Base-by-base conservation (phyloP, 2,113 vertebrate species). In the Aptenodytes forsteri region DNA sequence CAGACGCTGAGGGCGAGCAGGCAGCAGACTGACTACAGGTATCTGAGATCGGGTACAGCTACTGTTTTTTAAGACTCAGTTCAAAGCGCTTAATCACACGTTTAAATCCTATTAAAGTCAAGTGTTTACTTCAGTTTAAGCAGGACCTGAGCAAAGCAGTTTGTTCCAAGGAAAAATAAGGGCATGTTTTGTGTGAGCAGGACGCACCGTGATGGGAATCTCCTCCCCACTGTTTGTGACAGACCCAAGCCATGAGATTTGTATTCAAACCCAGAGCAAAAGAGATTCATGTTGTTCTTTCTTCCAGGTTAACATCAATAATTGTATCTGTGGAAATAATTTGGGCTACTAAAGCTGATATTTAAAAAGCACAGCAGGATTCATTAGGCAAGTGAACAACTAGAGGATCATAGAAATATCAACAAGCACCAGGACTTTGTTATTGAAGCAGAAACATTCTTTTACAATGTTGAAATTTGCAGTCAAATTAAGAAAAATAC, bases 51-150 rank as follows among this genome's bases (percentile, higher is more conserved):
- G 0, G 13, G 20, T 67, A 42, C 16, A 61, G 55, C 49, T 32
- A 30, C 54, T 54, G 17, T 18, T 91, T 85, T 91, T 29, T 42
- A 89, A 66, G 32, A 49, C 22, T 52, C 34, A 14, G 30, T 71
- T 78, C 76, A 73, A 81, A 71, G 25, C 8, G 32, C 46, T 70
- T 83, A 70, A 95, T 75, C 46, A 84, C 10, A 26, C 2, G 4
- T 70, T 58, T 67, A 87, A 94, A 92, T 70, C 79, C 50, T 42
- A 52, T 66, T 92, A 65, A 90, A 93, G 90, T 80, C 62, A 92
- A 62, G 54, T 78, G 50, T 89, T 95, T 96, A 44, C 58, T 77
- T 89, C 76, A 42, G 26, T 61, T 82, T 86, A 62, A 90, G 52
- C 26, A 79, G 38, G 29, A 76, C 36, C 40, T 9, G 42, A 61